Evolutionary conservation across 2,797 vertebrate genomes (phyloP), one percentile per base, ranked within the genome.

Genomic region (Amniataba percoides): DNA sequence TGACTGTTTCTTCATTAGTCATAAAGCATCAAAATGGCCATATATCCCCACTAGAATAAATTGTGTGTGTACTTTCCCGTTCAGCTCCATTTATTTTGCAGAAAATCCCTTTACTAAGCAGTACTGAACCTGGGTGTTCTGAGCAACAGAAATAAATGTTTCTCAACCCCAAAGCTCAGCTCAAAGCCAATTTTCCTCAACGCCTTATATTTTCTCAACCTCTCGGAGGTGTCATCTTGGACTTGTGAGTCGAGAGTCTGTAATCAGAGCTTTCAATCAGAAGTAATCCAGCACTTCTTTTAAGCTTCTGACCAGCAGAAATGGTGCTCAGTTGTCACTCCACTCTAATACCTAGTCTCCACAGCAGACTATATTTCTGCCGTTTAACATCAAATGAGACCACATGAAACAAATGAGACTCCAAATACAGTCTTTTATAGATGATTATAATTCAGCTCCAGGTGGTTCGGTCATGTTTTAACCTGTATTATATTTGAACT

Each of bases 41-140:
- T 31, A 10, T 18, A 13, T 72, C 57, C 77, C 60, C 68, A 51
- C 34, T 57, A 34, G 39, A 81, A 72, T 61, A 57, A 57, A 77
- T 15, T 43, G 34, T 39, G 48, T 40, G 12, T 39, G 4, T 67
- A 23, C 21, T 67, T 43, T 12, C 14, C 12, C 15, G 46, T 71
- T 71, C 57, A 42, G 51, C 43, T 71, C 67, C 12, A 71, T 71
- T 71, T 66, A 55, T 66, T 65, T 42, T 23, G 39, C 43, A 56
- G 60, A 36, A 75, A 59, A 59, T 42, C 61, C 23, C 42, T 49
- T 71, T n/a, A 64, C 42, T 52, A 52, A 64, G 46, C 71, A 64
- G 25, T 2, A 39, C 57, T 40, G 68, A 72, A 56, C 56, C 34
- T 43, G 57, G 16, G 43, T 56, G 56, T 60, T 74, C 39, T n/a